Evolutionary conservation across 2,797 vertebrate species (phyloP), one percentile per base, ranked within the genome.

Genomic region (Gymnodraco acuticeps): DNA sequence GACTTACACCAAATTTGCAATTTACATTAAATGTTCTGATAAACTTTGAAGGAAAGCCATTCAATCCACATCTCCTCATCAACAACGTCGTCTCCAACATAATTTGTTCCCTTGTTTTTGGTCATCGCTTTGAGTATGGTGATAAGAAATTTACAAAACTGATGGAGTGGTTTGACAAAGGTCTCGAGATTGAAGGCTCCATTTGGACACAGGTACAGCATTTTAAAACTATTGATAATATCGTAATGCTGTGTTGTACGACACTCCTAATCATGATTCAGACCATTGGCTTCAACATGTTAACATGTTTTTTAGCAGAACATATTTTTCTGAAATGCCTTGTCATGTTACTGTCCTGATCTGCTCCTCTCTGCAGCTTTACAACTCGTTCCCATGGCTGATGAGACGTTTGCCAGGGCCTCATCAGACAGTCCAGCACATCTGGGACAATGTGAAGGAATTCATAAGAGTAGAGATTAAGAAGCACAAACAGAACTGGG

Each of bases 61-160:
- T 96, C 41, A 83, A 95, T 54, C 95, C 95, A 46, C 93, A 89
- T 1, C 84, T 77, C 43, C 31, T 80, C 64, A 54, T 95, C 56
- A 89, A 81, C 86, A 91, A 83, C 0, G 45, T 89, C 0, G 63
- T 93, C 33, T 88, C 93, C 79, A 96, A 96, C 51, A 51, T 96
- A 14, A 94, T 96, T 85, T 95, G 94, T 72, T 90, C 91, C 0
- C 64, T 95, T 0, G 17, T 96, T 72, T 96, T 96, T 54, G 94
- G 94, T 2, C 89, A 87, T 70, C 81, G 89, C 46, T 96, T 94
- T 3, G 80, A 94, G 19, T 95, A 95, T 0, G 47, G 84, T 0
- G 33, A 84, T 20, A 27, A 75, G 53, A 51, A 17, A 48, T 50
- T 94, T 6, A 11, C 12, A 15, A 46, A 38, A 23, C 15, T 92